Evolutionary conservation across 23 tunicate genomes (phyloP).

Genomic region (Ascidia mentula): DNA sequence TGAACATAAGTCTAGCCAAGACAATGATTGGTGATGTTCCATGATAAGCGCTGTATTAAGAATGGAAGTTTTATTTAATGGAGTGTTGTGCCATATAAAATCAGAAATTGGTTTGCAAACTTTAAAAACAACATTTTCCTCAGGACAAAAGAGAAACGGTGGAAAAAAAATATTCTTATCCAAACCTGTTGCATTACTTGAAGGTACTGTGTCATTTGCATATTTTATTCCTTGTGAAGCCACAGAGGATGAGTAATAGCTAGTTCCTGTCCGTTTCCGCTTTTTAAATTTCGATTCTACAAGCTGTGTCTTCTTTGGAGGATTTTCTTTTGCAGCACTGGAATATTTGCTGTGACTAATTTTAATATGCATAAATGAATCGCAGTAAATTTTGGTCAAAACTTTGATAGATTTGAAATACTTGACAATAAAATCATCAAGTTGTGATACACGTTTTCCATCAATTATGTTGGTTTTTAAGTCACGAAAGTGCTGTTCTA

Average conservation of each 20-base stretch:
- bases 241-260: neutral
- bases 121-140: no score
- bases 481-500: no score
- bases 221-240: neutral
- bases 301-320: neutral
- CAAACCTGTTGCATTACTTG: no score
- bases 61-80: neutral
- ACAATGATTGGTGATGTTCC: neutral
- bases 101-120: neutral
- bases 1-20: neutral
- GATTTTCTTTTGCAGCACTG: no score
- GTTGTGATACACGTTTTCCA: neutral
- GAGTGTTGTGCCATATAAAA: neutral
- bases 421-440: neutral
- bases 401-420: neutral
- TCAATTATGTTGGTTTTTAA: neutral
- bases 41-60: neutral
- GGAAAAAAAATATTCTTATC: no score
- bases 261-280: neutral
- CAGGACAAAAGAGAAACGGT: no score
- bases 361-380: no score
- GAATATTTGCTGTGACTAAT: no score
- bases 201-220: neutral
- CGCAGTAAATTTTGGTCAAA: no score
- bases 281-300: slow-evolving; percentile 12